Evolutionary conservation across 2,797 vertebrate species (phyloP), one percentile per base, ranked within the genome.

Genomic region (Coregonus ussuriensis): DNA sequence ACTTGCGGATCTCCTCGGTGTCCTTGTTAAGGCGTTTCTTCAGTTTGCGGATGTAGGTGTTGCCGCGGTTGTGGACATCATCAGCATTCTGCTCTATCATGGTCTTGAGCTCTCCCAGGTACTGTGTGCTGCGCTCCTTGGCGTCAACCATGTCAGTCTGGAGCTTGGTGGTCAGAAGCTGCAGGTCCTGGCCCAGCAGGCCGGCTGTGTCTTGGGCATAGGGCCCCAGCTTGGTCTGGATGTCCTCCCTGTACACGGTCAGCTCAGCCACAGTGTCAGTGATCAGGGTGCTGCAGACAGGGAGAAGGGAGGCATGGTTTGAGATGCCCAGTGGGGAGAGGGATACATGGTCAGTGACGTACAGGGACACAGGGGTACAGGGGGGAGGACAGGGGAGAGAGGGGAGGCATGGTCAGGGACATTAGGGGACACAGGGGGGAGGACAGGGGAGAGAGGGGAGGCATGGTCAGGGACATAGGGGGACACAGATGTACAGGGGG

Each of bases 11-110:
- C 84, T 95, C 94, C 13, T 95, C 93, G 0, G 90, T 84, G 76
- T 97, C 96, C 78, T 96, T 96, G 85, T 78, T 74, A 79, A 97
- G 85, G 11, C 95, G 94, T 15, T 96, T 97, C 90, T 83, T 95
- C 87, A 97, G 92, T 89, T 97, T 97, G 89, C 87, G 91, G 75
- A 90, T 81, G 88, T 95, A 96, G 62, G 85, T 37, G 78, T 0
- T 31, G 37, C 95, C 18, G 74, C 95, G 95, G 72, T 3, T 59
- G 3, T 81, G 91, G 47, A 95, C 88, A 0, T 95, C 93, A 0
- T 92, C 94, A 0, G 83, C 2, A 84, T 95, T 96, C 87, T 95
- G 94, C 67, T 92, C 92, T 88, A 95, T 0, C 95, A 96, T 91
- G 84, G 87, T 29, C 74, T 93, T 93, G n/a, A 95, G 83, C 80